Evolutionary conservation across 92 coral and sea anemone species (phyloP).

Genomic region (Parazoanthus atlanticus): DNA sequence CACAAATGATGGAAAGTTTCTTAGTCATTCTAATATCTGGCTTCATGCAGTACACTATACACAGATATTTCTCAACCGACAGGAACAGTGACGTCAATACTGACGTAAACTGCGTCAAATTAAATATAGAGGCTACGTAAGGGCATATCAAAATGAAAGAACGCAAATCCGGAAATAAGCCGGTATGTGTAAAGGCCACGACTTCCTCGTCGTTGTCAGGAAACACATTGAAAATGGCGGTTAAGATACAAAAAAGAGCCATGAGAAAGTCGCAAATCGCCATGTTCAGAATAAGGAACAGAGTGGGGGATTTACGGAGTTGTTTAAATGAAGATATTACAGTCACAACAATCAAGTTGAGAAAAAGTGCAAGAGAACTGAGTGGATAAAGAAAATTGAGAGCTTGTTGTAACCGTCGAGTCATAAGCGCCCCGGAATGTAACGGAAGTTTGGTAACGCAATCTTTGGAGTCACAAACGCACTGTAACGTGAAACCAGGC

Average conservation of each 20-base stretch:
- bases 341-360: neutral
- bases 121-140: neutral
- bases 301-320: neutral
- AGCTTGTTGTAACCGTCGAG: neutral
- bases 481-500: neutral
- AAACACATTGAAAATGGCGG: neutral
- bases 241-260: neutral
- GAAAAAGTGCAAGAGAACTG: neutral
- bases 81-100: neutral
- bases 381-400: neutral
- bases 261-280: neutral
- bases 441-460: conserved; percentile 14
- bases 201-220: conserved; percentile 1
- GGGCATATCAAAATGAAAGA: conserved; percentile 1
- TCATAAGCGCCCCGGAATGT: neutral
- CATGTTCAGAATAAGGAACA: conserved; percentile 17
- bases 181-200: neutral
- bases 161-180: neutral
- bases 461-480: neutral
- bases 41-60: conserved; percentile 9
- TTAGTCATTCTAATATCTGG: neutral
- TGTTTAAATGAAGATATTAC: neutral
- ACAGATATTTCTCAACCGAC: neutral
- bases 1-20: neutral
- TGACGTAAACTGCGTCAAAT: neutral